Evolutionary conservation across 2,797 vertebrate species (phyloP).

Genomic region (Tapera naevia): DNA sequence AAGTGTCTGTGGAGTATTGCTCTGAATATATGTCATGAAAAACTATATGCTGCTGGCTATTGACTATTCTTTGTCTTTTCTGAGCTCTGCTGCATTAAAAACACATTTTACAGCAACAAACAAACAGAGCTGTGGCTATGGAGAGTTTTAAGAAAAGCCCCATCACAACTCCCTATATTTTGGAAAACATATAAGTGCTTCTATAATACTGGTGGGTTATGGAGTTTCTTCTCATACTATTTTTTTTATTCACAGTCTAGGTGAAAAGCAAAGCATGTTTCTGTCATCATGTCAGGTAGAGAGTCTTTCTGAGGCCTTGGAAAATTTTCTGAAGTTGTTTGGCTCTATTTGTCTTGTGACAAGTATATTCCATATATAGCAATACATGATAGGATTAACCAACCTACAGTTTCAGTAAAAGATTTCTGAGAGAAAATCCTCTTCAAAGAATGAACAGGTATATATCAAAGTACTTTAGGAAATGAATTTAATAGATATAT

Average conservation of each 20-base stretch:
- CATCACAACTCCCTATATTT: rapidly evolving
- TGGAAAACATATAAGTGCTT: not conserved
- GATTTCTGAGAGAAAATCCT: not conserved
- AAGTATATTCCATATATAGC: not conserved
- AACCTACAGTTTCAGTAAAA: not conserved
- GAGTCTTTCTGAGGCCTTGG: not conserved
- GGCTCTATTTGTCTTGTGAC: not conserved
- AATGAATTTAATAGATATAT: not conserved
- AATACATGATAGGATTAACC: not conserved
- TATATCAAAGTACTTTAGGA: not conserved
- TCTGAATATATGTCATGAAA: not conserved
- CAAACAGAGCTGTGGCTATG: not conserved
- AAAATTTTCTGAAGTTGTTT: not conserved
- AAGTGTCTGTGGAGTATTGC: not conserved
- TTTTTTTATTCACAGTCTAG: not conserved
- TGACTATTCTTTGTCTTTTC: not conserved
- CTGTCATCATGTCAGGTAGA: not conserved
- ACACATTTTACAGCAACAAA: not conserved
- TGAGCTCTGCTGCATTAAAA: not conserved
- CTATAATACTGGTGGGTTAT: not conserved
- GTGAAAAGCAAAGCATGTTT: not conserved
- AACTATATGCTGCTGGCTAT: not conserved
- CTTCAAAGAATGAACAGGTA: not conserved
- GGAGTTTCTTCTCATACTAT: not conserved
- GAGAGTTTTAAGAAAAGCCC: not conserved